phyloP scores from a whole-genome alignment of 2,113 vertebrate species.

The Nestor notabilis region DNA sequence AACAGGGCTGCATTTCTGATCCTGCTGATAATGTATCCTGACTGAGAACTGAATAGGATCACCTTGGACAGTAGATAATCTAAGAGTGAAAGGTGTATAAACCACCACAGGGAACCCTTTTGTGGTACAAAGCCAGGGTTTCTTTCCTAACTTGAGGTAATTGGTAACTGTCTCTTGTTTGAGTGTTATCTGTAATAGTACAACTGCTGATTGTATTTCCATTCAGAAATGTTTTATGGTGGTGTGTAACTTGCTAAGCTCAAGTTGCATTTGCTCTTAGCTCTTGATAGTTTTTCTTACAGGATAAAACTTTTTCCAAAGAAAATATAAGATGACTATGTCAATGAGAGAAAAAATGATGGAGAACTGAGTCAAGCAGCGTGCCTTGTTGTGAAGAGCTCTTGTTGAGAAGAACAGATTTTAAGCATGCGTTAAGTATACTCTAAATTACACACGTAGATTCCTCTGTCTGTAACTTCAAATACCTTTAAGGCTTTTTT shows the following conservation, averaged over 20 bases:
- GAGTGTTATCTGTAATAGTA: background rate
- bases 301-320: background rate
- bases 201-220: background rate
- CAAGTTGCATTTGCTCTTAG: background rate
- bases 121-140: rapidly evolving
- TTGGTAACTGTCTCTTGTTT: background rate
- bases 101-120: background rate
- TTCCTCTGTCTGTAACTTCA: background rate
- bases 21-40: background rate
- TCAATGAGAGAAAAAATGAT: background rate
- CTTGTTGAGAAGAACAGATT: background rate
- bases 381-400: background rate
- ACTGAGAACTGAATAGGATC: background rate
- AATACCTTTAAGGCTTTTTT: background rate
- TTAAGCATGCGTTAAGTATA: background rate
- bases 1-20: background rate
- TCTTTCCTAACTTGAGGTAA: background rate
- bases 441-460: background rate
- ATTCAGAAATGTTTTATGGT: background rate
- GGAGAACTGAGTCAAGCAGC: background rate
- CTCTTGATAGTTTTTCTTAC: background rate
- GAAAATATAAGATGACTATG: background rate
- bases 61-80: background rate
- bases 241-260: background rate
- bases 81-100: background rate